Conservation (phyloP, 2,888 invertebrate genomes). For the Fragum whitleyi region DNA sequence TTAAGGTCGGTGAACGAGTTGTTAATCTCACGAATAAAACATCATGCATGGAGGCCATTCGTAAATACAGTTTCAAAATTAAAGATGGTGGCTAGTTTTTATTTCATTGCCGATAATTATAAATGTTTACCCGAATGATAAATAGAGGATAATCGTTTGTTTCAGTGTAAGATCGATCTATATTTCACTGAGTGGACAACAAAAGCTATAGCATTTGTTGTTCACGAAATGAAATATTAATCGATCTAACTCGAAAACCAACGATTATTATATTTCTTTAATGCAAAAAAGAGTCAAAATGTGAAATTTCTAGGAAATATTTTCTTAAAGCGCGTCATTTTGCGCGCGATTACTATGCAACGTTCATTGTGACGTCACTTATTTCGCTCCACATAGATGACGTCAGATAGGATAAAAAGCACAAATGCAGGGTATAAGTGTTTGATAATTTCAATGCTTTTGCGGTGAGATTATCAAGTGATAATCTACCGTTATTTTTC, state of each 20-base stretch:
- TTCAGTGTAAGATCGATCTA: not conserved
- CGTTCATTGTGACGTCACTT: not conserved
- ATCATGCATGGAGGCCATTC: no score
- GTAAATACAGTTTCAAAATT: no score
- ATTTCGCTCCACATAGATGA: not conserved
- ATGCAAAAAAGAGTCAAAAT: not conserved
- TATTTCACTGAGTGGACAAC: not conserved
- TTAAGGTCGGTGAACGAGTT: no score
- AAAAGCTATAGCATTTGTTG: not conserved
- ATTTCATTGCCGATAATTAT: no score
- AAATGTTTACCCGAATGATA: no score
- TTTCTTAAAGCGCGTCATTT: not conserved
- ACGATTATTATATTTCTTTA: not conserved
- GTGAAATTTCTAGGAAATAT: not conserved
- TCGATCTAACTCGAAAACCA: not conserved
- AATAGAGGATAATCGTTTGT: not conserved
- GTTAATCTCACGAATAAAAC: no score
- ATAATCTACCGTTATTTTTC: constrained; percentile 1
- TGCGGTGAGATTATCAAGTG: not conserved
- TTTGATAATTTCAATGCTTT: not conserved
- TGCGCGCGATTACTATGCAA: no score
- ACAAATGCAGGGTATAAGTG: not conserved
- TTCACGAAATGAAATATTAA: not conserved
- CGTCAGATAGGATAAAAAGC: not conserved
- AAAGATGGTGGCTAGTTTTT: no score